Conservation (phyloP, 2,113 vertebrate genomes). For the Accipiter virgatus region DNA sequence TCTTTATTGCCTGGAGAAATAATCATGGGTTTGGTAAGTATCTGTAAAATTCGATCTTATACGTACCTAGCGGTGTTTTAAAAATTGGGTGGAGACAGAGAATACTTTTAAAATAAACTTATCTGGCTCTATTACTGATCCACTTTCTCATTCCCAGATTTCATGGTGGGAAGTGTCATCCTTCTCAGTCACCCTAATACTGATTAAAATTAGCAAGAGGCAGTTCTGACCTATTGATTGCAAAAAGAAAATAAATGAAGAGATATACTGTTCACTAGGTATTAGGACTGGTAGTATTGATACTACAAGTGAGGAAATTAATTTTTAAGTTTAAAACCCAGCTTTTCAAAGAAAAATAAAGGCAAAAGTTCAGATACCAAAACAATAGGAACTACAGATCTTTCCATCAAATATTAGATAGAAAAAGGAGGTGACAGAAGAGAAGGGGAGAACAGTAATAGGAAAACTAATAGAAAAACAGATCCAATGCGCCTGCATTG, state of each 20-base stretch:
- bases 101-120: not conserved
- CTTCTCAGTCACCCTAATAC: constrained; percentile 3
- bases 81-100: not conserved
- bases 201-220: constrained; percentile 16
- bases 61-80: not conserved
- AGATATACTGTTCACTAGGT: not conserved
- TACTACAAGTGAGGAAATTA: constrained; percentile 1
- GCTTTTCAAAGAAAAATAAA: constrained; percentile 48
- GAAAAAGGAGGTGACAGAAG: constrained; percentile 4
- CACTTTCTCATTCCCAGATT: not conserved
- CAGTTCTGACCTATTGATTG: constrained; percentile 2
- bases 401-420: not conserved
- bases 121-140: not conserved
- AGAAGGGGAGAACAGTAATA: constrained; percentile 34
- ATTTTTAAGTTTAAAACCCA: not conserved
- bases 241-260: constrained; percentile 19
- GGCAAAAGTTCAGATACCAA: not conserved
- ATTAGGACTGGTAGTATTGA: not conserved
- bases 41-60: not conserved
- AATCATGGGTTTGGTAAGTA: not conserved
- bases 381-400: constrained; percentile 3
- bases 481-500: constrained; percentile 9
- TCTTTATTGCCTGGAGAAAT: not conserved
- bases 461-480: constrained; percentile 41
- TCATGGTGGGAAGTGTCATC: not conserved